phyloP scores from a whole-genome alignment of 2,888 invertebrate genomes.

The Aelia acuminata region DNA sequence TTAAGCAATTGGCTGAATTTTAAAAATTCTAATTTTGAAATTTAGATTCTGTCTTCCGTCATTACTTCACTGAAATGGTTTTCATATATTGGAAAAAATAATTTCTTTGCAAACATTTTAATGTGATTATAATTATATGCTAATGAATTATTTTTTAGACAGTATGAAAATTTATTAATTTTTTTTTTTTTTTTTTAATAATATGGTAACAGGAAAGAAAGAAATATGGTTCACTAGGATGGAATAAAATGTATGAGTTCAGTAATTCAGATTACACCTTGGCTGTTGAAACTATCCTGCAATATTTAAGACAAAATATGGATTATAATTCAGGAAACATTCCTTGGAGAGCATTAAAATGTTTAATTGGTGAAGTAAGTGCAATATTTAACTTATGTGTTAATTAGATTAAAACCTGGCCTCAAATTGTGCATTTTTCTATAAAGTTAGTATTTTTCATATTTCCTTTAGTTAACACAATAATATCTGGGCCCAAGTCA shows the following conservation, averaged over 20 bases:
- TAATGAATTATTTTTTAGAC: not conserved
- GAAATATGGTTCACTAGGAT: not conserved
- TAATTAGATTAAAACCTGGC: not conserved
- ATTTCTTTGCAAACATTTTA: too few relatives aligned
- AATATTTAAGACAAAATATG: not conserved
- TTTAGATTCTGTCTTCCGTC: too few relatives aligned
- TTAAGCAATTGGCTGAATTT: too few relatives aligned
- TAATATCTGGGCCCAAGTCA: too few relatives aligned
- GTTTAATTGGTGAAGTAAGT: slow-evolving; percentile 18
- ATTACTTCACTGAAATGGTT: too few relatives aligned
- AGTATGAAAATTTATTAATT: not conserved
- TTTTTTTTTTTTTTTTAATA: too few relatives aligned
- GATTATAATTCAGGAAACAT: not conserved
- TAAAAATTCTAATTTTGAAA: too few relatives aligned
- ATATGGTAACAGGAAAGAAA: slow-evolving; percentile 33
- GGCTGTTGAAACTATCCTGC: slow-evolving; percentile 6
- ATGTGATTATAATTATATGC: not conserved
- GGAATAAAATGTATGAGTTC: slow-evolving; percentile 23
- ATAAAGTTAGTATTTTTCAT: not conserved
- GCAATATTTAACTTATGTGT: not conserved
- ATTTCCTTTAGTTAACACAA: not conserved
- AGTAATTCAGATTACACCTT: slow-evolving; percentile 5
- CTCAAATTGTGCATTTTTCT: not conserved
- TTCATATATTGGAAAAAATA: too few relatives aligned
- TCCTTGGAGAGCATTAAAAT: slow-evolving; percentile 23